Evolutionary conservation across 2,888 invertebrate genomes (phyloP).

Genomic region (Lasioglossum figueresi): DNA sequence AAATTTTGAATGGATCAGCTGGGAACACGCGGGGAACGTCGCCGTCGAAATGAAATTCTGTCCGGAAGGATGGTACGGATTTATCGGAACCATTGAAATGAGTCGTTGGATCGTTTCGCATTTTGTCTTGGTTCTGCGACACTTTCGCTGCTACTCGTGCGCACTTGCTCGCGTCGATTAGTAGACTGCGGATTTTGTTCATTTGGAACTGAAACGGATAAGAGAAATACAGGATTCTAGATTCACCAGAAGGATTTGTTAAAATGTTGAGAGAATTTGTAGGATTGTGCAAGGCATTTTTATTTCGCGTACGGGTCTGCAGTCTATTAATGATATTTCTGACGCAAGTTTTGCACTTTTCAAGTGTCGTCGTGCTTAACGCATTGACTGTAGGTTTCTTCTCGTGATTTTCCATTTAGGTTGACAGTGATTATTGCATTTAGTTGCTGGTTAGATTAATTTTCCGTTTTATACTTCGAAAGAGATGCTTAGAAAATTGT

Average conservation of each 20-base stretch:
- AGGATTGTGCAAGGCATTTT: neutral
- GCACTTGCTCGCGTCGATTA: neutral
- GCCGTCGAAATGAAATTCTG: slow-evolving; percentile 35
- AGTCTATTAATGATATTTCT: neutral
- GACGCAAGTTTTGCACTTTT: neutral
- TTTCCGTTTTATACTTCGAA: neutral
- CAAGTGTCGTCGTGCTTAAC: neutral
- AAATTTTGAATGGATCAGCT: slow-evolving; percentile 54
- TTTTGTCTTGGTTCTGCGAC: neutral
- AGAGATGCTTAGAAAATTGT: neutral
- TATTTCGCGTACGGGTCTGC: neutral
- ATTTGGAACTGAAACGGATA: neutral
- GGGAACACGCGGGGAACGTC: slow-evolving; percentile 24
- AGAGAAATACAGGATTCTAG: neutral
- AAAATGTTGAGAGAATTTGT: neutral
- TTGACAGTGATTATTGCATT: neutral
- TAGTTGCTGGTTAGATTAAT: neutral
- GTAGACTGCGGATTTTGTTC: neutral
- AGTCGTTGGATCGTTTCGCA: neutral
- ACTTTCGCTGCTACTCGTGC: neutral
- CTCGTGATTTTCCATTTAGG: neutral
- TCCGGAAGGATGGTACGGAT: slow-evolving; percentile 24
- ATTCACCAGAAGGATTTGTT: neutral
- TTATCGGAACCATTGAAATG: neutral
- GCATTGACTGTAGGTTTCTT: neutral